Evolutionary conservation across 2,888 invertebrate genomes (phyloP), one percentile per base, ranked within the genome.

Genomic region (Caenorhabditis panamensis): DNA sequence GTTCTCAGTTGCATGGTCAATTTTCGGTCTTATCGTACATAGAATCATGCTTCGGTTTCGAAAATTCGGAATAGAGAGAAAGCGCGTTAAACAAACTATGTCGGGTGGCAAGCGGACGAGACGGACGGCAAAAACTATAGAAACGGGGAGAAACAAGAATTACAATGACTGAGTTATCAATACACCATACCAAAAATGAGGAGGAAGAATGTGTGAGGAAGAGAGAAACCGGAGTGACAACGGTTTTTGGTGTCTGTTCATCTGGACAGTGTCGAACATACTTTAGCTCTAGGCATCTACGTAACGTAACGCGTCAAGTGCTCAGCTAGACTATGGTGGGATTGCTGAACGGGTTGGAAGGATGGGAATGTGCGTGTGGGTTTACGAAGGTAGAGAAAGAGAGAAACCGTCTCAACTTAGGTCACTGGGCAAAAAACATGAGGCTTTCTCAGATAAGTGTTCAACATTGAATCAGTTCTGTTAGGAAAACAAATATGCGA

Each of bases 381-480:
- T 37, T 59, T 16, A 24, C 31, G 20, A 62, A 36, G 18, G 22
- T 20, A 51, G 41, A 62, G 41, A 44, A 31, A 59, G 37, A 41
- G 58, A 68, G 44, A 64, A 51, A 72, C 54, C 56, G 44, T 72
- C 41, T 72, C 36, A 66, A 68, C 68, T 49, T 56, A 37, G 62
- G 62, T 67, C 53, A 67, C 41, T 75, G 31, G 56, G 56, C 47
- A 56, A 69, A 77, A 69, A 77, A 69, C 76, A 63, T 36, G 28
- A 49, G 36, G 11, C 22, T 61, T 67, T 67, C 75, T 47, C 62
- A 36, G 68, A 67, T 68, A 76, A 76, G 76, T 76, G 76, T 68
- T 76, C 76, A 68, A 68, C 68, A 76, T 68, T 49, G 76, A 76
- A 64, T 77, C 66, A 76, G 61, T 67, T 67, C 51, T 56, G 69